A percentile compares a stretch with the other conserved stretches of the same genome.
phyloP scores from a whole-genome alignment of 1,140 invertebrate species.

The Diorhabda elongata region DNA sequence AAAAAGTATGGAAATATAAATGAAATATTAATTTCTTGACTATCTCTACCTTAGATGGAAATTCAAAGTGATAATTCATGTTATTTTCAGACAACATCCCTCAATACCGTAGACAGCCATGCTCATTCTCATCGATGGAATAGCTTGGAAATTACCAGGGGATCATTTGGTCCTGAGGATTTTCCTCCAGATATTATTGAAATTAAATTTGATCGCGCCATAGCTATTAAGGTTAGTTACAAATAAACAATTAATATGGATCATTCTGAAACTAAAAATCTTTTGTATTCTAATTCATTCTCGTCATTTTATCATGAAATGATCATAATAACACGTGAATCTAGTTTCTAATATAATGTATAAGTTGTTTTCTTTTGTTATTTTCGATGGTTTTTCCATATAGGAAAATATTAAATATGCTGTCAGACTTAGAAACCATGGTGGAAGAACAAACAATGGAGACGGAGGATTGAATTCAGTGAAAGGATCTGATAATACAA shows the following conservation, averaged over 20 bases:
- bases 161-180: constrained; percentile 72
- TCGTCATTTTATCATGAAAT: too few relatives aligned
- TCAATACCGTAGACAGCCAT: constrained; percentile 46
- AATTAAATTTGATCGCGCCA: constrained; percentile 85
- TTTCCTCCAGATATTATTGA: constrained; percentile 75
- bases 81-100: constrained; percentile 38
- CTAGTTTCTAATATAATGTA: too few relatives aligned
- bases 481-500: constrained; percentile 87
- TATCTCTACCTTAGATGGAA: too few relatives aligned
- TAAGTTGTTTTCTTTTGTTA: too few relatives aligned
- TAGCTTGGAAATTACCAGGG: constrained; percentile 67
- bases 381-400: constrained; percentile 5
- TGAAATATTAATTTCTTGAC: too few relatives aligned
- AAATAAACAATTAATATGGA: background rate
- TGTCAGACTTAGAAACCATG: constrained; percentile 81
- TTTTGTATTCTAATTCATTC: too few relatives aligned
- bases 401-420: constrained; percentile 87
- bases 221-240: constrained; percentile 71
- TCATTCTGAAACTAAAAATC: too few relatives aligned
- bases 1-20: too few relatives aligned
- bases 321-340: too few relatives aligned
- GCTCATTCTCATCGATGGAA: constrained; percentile 66
- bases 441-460: constrained; percentile 88
- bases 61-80: background rate
- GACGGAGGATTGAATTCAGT: constrained; percentile 83